Percentiles rank a stretch among this genome's conserved stretches.
Conservation (phyloP, 2,888 invertebrate species). For the Stenurella melanura region DNA sequence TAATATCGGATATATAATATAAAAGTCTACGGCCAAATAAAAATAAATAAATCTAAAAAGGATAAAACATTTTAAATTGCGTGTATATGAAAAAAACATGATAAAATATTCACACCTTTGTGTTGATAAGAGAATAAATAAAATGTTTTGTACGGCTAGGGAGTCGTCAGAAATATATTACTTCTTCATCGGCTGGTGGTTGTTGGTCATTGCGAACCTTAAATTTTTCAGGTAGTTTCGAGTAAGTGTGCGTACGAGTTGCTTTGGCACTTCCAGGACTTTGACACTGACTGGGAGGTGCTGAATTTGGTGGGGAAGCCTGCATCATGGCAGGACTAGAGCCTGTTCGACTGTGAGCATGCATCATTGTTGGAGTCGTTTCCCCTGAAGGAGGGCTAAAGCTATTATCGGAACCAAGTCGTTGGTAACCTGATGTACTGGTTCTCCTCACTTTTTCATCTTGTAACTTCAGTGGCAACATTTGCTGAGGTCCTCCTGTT, state of each 20-base stretch:
- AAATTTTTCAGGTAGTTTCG: slow-evolving; percentile 83
- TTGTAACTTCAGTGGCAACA: slow-evolving; percentile 79
- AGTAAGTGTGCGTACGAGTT: slow-evolving; percentile 82
- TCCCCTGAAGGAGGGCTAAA: slow-evolving; percentile 73
- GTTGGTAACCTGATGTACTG: slow-evolving; percentile 73
- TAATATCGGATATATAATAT: slow-evolving; percentile 23
- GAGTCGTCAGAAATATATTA: slow-evolving; percentile 82
- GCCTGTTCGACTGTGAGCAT: slow-evolving; percentile 84
- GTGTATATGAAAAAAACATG: slow-evolving; percentile 23
- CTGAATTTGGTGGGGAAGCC: slow-evolving; percentile 73
- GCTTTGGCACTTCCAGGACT: slow-evolving; percentile 65
- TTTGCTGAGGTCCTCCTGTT: slow-evolving; percentile 75
- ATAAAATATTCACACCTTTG: slow-evolving; percentile 60
- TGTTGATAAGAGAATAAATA: slow-evolving; percentile 67
- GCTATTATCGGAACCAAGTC: slow-evolving; percentile 73
- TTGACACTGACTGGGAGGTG: slow-evolving; percentile 64
- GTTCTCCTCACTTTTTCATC: slow-evolving; percentile 71
- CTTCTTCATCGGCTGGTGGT: slow-evolving; percentile 77
- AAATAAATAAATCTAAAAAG: slow-evolving; percentile 38
- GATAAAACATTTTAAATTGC: slow-evolving; percentile 8
- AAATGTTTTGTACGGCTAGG: slow-evolving; percentile 68
- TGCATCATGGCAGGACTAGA: slow-evolving; percentile 88
- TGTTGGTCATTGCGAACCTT: slow-evolving; percentile 75
- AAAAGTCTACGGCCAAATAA: slow-evolving; percentile 25
- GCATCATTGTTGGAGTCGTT: slow-evolving; percentile 68